A percentile compares a stretch with the other conserved stretches of the same genome.
These are phyloP conservation scores for Drosophila orena DNA, from an alignment of 1,140 invertebrate genomes.

Conservation along the genomic window DNA sequence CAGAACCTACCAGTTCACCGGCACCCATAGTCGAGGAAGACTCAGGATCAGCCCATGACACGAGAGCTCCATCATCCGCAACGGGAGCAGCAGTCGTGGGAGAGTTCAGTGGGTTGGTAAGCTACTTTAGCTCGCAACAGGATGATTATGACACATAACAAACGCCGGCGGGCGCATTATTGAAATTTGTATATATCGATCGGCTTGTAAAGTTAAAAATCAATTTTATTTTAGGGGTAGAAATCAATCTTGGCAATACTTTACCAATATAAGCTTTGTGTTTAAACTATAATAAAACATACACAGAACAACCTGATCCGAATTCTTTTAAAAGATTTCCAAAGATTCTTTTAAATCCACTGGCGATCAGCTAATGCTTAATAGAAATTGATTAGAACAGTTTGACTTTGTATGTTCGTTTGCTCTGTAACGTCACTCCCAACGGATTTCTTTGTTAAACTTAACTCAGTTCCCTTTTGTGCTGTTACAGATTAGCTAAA, in stretches of 20 bases:
- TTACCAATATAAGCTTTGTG: neutral
- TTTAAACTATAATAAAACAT: slow-evolving; percentile 7
- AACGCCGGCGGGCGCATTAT: slow-evolving; percentile 60
- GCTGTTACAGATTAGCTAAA: slow-evolving; percentile 34
- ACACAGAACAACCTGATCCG: neutral
- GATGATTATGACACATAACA: slow-evolving; percentile 86
- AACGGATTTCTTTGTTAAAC: slow-evolving; percentile 9
- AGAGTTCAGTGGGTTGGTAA: slow-evolving; percentile 92
- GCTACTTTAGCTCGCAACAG: slow-evolving; percentile 92
- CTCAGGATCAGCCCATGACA: slow-evolving; percentile 70
- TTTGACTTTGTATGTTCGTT: slow-evolving; percentile 5
- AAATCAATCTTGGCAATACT: slow-evolving; percentile 9
- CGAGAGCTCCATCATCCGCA: slow-evolving; percentile 28
- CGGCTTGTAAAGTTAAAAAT: slow-evolving; percentile 11
- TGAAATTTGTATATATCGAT: slow-evolving; percentile 55
- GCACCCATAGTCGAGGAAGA: slow-evolving; percentile 61
- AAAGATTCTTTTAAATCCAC: slow-evolving; percentile 4
- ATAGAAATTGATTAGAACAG: slow-evolving; percentile 2
- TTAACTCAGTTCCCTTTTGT: slow-evolving; percentile 27
- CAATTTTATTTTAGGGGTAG: slow-evolving; percentile 21
- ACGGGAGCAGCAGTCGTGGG: slow-evolving; percentile 72
- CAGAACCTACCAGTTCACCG: slow-evolving; percentile 45
- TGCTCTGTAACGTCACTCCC: neutral
- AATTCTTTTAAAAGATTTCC: slow-evolving; percentile 8
- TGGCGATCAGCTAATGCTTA: slow-evolving; percentile 5